These are phyloP conservation scores for Channa argus DNA, from an alignment of 2,113 vertebrate genomes.

Conservation along the genomic window DNA sequence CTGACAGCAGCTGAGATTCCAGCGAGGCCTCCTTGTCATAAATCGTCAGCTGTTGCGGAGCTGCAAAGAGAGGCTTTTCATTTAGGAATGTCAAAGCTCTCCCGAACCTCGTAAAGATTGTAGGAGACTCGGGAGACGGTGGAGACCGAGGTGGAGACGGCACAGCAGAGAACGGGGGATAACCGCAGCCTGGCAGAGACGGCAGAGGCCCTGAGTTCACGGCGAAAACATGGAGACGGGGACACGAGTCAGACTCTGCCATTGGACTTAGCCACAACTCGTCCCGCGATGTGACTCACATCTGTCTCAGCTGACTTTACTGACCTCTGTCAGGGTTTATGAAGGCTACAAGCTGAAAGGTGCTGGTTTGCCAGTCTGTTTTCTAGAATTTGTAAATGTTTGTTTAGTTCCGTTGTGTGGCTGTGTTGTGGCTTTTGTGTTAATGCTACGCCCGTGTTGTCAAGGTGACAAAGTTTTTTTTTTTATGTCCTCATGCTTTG, in stretches of 20 bases:
- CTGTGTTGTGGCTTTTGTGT: too few species aligned
- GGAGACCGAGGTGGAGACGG: constrained; percentile 44
- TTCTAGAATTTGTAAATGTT: too few species aligned
- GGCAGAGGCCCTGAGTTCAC: constrained; percentile 7
- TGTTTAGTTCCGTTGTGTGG: too few species aligned
- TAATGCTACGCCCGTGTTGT: too few species aligned
- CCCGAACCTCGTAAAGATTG: constrained; percentile 87
- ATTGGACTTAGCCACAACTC: not conserved
- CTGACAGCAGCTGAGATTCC: constrained; percentile 90
- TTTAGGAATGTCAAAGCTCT: constrained; percentile 93
- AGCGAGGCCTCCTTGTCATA: constrained; percentile 89
- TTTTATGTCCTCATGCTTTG: too few species aligned
- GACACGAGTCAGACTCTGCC: constrained; percentile 1
- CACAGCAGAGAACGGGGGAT: constrained; percentile 30
- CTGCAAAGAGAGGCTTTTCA: constrained; percentile 91
- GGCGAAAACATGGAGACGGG: not conserved
- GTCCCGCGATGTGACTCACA: not conserved
- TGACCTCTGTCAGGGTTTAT: too few species aligned
- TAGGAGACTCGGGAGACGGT: constrained; percentile 81
- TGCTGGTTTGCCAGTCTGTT: too few species aligned
- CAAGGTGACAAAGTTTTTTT: too few species aligned
- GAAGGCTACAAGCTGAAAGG: too few species aligned
- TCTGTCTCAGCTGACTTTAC: not conserved
- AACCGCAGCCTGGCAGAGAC: constrained; percentile 40
- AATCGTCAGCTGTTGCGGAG: constrained; percentile 87